Percentiles rank a stretch among this genome's conserved stretches.
phyloP scores from a whole-genome alignment of 2,797 vertebrate genomes.

The Cossypha dichroa region DNA sequence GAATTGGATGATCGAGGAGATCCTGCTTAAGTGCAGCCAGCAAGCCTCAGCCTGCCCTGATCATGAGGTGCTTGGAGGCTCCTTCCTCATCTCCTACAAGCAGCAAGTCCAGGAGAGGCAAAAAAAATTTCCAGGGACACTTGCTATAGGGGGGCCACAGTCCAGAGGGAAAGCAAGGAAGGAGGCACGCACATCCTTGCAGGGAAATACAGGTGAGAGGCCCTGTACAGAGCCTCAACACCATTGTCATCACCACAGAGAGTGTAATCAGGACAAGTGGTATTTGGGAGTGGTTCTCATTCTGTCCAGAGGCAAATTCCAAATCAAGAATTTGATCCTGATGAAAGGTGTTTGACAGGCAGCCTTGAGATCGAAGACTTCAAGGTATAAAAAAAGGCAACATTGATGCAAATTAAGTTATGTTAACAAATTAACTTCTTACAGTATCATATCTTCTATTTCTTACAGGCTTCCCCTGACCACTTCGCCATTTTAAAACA shows the following conservation, averaged over 20 bases:
- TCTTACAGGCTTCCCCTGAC: neutral
- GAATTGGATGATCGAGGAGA: neutral
- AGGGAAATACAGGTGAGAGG: neutral
- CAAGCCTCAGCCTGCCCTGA: neutral
- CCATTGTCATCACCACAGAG: neutral
- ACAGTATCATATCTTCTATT: neutral
- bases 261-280: fast-evolving
- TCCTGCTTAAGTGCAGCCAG: constrained; percentile 8
- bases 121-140: neutral
- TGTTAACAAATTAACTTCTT: neutral
- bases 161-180: neutral
- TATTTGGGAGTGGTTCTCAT: constrained; percentile 39
- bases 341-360: constrained; percentile 5
- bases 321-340: neutral
- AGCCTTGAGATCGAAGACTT: neutral
- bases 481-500: neutral
- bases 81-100: neutral
- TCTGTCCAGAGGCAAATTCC: constrained; percentile 42
- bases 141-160: neutral
- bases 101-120: neutral
- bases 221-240: neutral
- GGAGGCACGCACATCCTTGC: fast-evolving
- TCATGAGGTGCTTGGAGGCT: neutral
- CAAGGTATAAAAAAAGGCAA: neutral
- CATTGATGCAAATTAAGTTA: neutral